These are phyloP conservation scores for Saccopteryx bilineata DNA, from an alignment of 2,113 vertebrate genomes.

Conservation along the genomic window DNA sequence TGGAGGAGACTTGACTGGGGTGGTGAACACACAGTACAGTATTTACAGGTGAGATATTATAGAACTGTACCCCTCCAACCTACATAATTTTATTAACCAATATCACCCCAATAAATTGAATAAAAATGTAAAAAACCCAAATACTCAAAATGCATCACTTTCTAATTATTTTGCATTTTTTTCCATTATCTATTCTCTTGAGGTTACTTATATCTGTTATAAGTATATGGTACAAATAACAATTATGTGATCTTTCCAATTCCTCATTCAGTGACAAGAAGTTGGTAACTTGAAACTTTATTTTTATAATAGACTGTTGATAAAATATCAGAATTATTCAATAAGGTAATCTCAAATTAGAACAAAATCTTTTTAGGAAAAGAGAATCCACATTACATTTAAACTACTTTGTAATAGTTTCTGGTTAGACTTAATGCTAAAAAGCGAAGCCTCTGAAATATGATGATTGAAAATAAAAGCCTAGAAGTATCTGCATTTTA, in stretches of 20 bases:
- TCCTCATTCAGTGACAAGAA: not conserved
- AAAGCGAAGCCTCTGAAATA: conserved; percentile 38
- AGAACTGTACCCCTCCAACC: too few relatives aligned
- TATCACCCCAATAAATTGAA: too few relatives aligned
- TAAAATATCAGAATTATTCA: conserved; percentile 39
- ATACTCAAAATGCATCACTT: not conserved
- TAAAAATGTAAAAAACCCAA: not conserved
- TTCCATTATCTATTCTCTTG: not conserved
- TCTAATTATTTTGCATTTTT: conserved; percentile 43
- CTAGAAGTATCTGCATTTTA: conserved; percentile 48
- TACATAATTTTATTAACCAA: too few relatives aligned
- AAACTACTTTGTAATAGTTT: conserved; percentile 41
- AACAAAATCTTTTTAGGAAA: conserved; percentile 38
- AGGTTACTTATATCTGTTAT: not conserved
- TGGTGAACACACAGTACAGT: too few relatives aligned
- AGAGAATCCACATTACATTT: not conserved
- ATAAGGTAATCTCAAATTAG: not conserved
- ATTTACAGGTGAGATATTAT: too few relatives aligned
- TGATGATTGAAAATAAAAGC: conserved; percentile 65
- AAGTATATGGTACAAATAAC: not conserved
- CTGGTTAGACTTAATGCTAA: conserved; percentile 21
- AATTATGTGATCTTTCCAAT: not conserved
- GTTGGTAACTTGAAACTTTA: not conserved
- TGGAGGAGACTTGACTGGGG: too few relatives aligned
- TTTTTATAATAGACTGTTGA: not conserved